A percentile compares a stretch with the other conserved stretches of the same genome.
phyloP scores from a whole-genome alignment of 2,113 vertebrate species.

The Perca fluviatilis region DNA sequence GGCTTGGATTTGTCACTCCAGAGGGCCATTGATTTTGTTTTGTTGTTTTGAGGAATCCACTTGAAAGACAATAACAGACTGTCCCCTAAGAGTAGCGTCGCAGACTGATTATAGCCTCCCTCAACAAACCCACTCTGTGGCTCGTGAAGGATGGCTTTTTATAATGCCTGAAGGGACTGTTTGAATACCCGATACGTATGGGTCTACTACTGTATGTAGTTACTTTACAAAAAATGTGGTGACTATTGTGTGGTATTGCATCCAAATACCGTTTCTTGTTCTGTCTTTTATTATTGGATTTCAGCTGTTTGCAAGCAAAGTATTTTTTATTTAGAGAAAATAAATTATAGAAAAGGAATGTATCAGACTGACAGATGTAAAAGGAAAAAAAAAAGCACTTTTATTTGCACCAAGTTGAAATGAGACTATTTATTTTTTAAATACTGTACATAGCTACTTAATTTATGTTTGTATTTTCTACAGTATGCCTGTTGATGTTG shows the following conservation, averaged over 20 bases:
- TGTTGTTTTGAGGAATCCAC: conserved; percentile 71
- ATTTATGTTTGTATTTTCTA: conserved; percentile 81
- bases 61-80: conserved; percentile 79
- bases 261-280: conserved; percentile 55
- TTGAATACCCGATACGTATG: conserved; percentile 68
- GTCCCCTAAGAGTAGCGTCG: conserved; percentile 65
- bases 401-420: conserved; percentile 79
- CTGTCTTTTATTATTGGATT: conserved; percentile 47
- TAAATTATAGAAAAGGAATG: conserved; percentile 65
- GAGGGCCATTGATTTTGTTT: conserved; percentile 78
- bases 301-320: conserved; percentile 78
- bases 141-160: conserved; percentile 65
- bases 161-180: conserved; percentile 65
- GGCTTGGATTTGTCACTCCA: conserved; percentile 73
- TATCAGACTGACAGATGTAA: conserved; percentile 70
- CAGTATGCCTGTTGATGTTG: conserved; percentile 80
- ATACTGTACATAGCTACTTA: conserved; percentile 77
- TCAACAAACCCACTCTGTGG: conserved; percentile 60
- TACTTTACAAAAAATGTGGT: conserved; percentile 68
- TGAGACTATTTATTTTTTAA: conserved; percentile 79
- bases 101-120: conserved; percentile 73
- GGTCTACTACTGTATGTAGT: conserved; percentile 67
- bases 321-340: conserved; percentile 71
- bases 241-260: conserved; percentile 69
- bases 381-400: conserved; percentile 69